Evolutionary conservation across 2,797 vertebrate species (phyloP).

Genomic region (Myotis vivesi): DNA sequence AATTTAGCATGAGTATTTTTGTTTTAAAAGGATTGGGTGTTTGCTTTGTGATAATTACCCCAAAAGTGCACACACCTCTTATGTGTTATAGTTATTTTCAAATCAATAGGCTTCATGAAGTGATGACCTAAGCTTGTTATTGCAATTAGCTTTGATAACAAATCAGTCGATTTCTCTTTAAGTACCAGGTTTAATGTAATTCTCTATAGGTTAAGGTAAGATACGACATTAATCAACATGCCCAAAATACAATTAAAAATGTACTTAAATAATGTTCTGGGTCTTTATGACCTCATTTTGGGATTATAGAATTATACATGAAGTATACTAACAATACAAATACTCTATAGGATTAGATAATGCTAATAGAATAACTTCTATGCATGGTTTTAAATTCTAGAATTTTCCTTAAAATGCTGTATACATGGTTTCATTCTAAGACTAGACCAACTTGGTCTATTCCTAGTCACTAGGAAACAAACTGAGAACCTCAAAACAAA

Average conservation of each 20-base stretch:
- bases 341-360: constrained; percentile 20
- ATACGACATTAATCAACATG: background rate
- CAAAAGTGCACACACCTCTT: background rate
- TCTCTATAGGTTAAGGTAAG: constrained; percentile 32
- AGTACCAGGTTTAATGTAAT: background rate
- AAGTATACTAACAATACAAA: background rate
- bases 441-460: background rate
- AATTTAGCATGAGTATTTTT: background rate
- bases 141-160: constrained; percentile 37
- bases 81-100: constrained; percentile 20
- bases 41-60: constrained; percentile 9
- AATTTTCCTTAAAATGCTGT: constrained; percentile 6
- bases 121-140: constrained; percentile 21
- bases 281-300: background rate
- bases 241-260: background rate
- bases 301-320: background rate
- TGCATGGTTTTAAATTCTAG: background rate
- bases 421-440: background rate
- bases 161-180: background rate
- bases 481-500: background rate
- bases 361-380: background rate
- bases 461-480: background rate
- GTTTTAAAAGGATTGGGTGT: background rate
- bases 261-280: background rate
- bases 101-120: constrained; percentile 23